phyloP scores from a whole-genome alignment of 2,113 vertebrate species.

The Lutjanus erythropterus region DNA sequence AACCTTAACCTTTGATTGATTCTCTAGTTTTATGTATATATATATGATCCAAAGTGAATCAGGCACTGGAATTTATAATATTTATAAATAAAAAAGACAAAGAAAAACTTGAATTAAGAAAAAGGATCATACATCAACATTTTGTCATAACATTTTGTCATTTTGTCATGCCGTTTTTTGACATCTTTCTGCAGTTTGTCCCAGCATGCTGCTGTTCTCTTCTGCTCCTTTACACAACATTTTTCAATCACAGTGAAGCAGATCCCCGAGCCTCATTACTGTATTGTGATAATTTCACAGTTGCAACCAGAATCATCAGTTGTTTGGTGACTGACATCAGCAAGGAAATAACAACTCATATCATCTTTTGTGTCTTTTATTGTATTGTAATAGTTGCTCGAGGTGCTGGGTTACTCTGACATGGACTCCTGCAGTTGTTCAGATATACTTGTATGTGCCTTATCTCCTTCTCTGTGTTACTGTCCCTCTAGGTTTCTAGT shows the following conservation, averaged over 20 bases:
- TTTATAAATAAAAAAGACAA: too few relatives aligned
- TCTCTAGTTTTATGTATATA: too few relatives aligned
- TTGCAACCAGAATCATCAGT: background rate
- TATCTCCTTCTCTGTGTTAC: background rate
- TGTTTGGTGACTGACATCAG: background rate
- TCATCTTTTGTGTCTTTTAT: background rate
- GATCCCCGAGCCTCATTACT: background rate
- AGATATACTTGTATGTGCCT: background rate
- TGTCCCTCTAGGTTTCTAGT: background rate
- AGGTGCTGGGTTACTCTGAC: background rate
- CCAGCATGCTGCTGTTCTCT: background rate
- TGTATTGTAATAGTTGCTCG: too few relatives aligned
- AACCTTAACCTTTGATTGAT: too few relatives aligned
- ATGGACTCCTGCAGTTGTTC: background rate
- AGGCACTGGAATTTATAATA: too few relatives aligned
- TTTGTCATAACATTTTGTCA: too few relatives aligned
- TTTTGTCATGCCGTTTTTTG: too few relatives aligned
- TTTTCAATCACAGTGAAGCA: background rate
- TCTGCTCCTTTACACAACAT: background rate
- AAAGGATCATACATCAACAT: too few relatives aligned
- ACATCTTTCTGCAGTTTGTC: background rate
- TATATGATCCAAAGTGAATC: too few relatives aligned
- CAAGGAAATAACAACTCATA: background rate
- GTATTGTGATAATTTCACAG: background rate
- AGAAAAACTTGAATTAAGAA: too few relatives aligned